These are phyloP conservation scores for Drosophila niveifrons DNA, from an alignment of 2,888 invertebrate genomes.

Conservation along the genomic window DNA sequence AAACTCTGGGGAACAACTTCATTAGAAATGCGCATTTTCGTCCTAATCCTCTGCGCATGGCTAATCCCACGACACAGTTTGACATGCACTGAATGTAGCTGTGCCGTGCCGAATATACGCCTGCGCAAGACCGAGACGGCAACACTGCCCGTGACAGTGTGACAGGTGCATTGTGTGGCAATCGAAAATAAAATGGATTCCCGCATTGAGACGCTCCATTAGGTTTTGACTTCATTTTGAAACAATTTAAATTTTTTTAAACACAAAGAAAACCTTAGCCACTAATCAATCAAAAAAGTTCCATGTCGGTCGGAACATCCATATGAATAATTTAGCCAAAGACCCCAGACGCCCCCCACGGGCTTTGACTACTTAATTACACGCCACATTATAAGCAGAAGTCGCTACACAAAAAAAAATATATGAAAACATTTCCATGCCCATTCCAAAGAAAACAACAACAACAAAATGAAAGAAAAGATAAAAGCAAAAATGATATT, in stretches of 20 bases:
- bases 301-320: slow-evolving; percentile 40
- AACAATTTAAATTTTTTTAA: not conserved
- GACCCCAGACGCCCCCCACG: slow-evolving; percentile 48
- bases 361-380: slow-evolving; percentile 75
- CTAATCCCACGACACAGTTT: slow-evolving; percentile 64
- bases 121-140: slow-evolving; percentile 30
- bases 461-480: slow-evolving; percentile 5
- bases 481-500: slow-evolving; percentile 4
- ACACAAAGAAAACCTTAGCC: not conserved
- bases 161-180: slow-evolving; percentile 56
- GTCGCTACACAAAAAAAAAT: slow-evolving; percentile 20
- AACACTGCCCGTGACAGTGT: slow-evolving; percentile 11
- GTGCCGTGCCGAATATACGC: slow-evolving; percentile 37
- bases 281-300: slow-evolving; percentile 63
- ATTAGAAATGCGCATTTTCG: slow-evolving; percentile 73
- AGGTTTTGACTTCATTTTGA: slow-evolving; percentile 4
- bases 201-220: slow-evolving; percentile 5
- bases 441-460: slow-evolving; percentile 14
- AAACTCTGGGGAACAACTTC: slow-evolving; percentile 66
- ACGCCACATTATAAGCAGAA: slow-evolving; percentile 45
- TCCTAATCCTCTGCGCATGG: slow-evolving; percentile 59
- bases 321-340: slow-evolving; percentile 47
- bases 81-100: slow-evolving; percentile 39
- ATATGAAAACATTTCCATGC: slow-evolving; percentile 48
- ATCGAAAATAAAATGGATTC: slow-evolving; percentile 7